Base-by-base conservation (phyloP, 2,797 vertebrate species). In the Chloroceryle inda region DNA sequence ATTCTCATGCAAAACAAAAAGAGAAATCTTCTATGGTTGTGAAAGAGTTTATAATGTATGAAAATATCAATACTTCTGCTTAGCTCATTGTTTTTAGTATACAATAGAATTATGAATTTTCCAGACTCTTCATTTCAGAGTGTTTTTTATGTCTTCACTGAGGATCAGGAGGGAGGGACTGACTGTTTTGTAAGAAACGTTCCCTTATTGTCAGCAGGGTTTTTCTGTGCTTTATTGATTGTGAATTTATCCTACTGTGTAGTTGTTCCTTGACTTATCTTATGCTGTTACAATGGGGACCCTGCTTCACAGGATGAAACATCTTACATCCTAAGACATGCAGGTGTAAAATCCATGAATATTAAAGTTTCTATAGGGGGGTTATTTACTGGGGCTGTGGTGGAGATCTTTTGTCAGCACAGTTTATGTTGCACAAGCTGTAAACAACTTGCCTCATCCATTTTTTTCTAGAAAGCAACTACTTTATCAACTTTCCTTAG, bases 311-410 rank as follows among this genome's bases (percentile, higher is more conserved):
- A 44, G 44, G 24, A 47, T 42, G 26, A 90, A 53, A 63, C 11
- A 3, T 8, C 4, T 6, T 77, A 27, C 20, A 29, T 29, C 55
- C 26, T 55, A 13, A 29, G 19, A 35, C 0, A 7, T 42, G 27
- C 8, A 55, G 45, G 27, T 20, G 8, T 23, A 76, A 85, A 40
- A 83, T 33, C 22, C 7, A 22, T 21, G 37, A 85, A 47, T 35
- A 13, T 3, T 42, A 23, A 38, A 1, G 0, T 56, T 72, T 82
- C 40, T 47, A 0, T 20, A n/a, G 17, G 10, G 47, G 23, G 3
- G 2, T 69, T 83, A 35, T 55, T 74, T 62, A 19, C 26, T 26
- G 7, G 23, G 45, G 4, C 29, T 50, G 29, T 29, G 4, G 4
- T 52, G 44, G 37, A n/a, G 10, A 74, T 20, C 10, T 61, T 13